Conservation (phyloP, 2,113 vertebrate species). For the Pygoscelis antarcticus region DNA sequence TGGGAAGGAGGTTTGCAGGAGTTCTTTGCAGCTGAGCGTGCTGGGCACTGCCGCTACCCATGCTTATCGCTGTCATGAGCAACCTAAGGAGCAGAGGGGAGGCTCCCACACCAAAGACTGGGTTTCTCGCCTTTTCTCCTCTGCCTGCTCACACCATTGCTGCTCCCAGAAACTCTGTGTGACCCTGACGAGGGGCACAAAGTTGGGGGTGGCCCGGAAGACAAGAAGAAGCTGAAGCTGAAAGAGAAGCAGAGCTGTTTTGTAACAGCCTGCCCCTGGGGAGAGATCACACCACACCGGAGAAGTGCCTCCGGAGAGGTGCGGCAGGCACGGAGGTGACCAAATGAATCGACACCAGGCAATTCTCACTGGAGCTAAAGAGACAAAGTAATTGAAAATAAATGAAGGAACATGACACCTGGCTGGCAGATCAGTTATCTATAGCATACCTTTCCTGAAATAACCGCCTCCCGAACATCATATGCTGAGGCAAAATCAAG, state of each 20-base stretch:
- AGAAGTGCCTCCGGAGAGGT: not conserved
- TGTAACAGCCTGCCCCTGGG: not conserved
- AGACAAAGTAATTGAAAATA: conserved; percentile 65
- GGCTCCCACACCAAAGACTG: not conserved
- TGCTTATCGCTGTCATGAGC: rapidly evolving
- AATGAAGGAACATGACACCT: conserved; percentile 66
- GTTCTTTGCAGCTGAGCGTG: not conserved
- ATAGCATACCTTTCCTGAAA: conserved; percentile 63
- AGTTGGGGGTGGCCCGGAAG: not conserved
- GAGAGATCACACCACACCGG: not conserved
- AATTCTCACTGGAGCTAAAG: not conserved
- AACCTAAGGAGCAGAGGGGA: not conserved
- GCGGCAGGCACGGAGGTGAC: not conserved
- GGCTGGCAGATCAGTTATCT: conserved; percentile 66
- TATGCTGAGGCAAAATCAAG: not conserved
- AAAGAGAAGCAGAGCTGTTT: conserved; percentile 23
- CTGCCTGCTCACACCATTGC: not conserved
- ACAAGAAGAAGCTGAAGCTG: not conserved
- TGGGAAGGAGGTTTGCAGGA: not conserved
- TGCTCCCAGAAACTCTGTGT: not conserved
- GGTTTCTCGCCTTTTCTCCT: not conserved
- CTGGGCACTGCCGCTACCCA: not conserved
- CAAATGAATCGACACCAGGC: conserved; percentile 25
- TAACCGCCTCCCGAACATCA: conserved; percentile 24
- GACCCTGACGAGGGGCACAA: not conserved